Conservation (phyloP, 2,797 vertebrate genomes). For the Oreortyx pictus region DNA sequence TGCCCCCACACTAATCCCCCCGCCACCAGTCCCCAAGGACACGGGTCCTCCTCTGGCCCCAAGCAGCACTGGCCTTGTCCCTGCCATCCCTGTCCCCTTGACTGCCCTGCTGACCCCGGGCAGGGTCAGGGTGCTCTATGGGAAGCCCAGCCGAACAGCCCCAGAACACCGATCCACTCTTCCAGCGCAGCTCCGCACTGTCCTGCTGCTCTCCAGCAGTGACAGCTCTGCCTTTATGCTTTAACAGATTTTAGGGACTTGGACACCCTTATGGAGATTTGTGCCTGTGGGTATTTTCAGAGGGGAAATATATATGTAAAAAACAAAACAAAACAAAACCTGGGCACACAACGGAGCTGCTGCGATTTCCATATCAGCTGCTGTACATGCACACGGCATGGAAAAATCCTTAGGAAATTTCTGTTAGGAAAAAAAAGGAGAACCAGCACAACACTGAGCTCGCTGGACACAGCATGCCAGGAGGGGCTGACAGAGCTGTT, state of each 20-base stretch:
- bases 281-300: neutral
- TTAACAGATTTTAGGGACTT: neutral
- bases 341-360: neutral
- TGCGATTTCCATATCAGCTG: slow-evolving; percentile 54
- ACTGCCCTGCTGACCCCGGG: neutral
- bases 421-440: slow-evolving; percentile 36
- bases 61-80: neutral
- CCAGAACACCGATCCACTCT: fast-evolving
- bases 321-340: neutral
- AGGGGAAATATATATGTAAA: neutral
- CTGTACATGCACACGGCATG: neutral
- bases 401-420: slow-evolving; percentile 62
- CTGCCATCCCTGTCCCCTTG: neutral
- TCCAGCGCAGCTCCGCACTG: neutral
- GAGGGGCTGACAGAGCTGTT: slow-evolving; percentile 70
- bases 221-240: neutral
- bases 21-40: neutral
- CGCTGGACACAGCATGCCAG: slow-evolving; percentile 54
- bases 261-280: neutral
- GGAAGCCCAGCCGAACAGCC: neutral
- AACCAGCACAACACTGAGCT: slow-evolving; percentile 48
- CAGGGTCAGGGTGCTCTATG: neutral
- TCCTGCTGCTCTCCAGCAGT: neutral
- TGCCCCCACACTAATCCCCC: neutral
- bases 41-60: neutral